Percentiles rank a stretch among this genome's conserved stretches.
phyloP scores from a whole-genome alignment of 2,888 invertebrate genomes.

The Caenorhabditis zanzibari region DNA sequence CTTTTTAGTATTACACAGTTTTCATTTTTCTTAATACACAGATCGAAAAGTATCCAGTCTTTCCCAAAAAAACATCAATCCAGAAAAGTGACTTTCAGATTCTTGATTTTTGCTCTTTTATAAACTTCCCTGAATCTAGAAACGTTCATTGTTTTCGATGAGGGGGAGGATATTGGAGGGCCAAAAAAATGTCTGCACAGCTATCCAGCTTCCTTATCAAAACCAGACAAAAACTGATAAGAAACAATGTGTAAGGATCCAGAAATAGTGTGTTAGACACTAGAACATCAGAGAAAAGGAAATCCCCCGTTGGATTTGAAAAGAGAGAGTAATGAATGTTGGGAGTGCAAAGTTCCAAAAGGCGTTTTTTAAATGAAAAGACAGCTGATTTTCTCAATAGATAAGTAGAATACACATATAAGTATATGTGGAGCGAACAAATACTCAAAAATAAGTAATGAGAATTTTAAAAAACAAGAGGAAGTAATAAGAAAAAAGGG shows the following conservation, averaged over 20 bases:
- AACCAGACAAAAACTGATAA: conserved; percentile 36
- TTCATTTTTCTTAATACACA: background rate
- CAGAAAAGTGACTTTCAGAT: background rate
- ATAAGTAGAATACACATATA: background rate
- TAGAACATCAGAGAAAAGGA: conserved; percentile 12
- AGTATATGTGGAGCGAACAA: background rate
- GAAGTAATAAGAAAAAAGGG: background rate
- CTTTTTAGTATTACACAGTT: background rate
- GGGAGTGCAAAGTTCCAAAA: conserved; percentile 17
- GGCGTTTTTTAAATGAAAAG: background rate
- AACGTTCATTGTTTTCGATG: conserved; percentile 8
- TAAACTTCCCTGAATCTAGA: background rate
- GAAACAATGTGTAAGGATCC: conserved; percentile 28
- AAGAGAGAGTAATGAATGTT: conserved; percentile 1
- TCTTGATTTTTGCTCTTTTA: conserved; percentile 11
- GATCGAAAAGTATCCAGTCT: background rate
- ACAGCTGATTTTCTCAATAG: conserved; percentile 11
- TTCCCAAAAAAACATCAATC: background rate
- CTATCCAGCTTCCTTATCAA: conserved; percentile 23
- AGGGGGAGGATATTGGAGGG: conserved; percentile 36
- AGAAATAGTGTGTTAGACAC: conserved; percentile 22
- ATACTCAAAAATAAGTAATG: background rate
- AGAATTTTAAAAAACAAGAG: background rate
- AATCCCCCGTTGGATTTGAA: conserved; percentile 15
- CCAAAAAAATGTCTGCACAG: conserved; percentile 13